Base-by-base conservation (phyloP, 1,140 invertebrate species). In the Calephelis nemesis region DNA sequence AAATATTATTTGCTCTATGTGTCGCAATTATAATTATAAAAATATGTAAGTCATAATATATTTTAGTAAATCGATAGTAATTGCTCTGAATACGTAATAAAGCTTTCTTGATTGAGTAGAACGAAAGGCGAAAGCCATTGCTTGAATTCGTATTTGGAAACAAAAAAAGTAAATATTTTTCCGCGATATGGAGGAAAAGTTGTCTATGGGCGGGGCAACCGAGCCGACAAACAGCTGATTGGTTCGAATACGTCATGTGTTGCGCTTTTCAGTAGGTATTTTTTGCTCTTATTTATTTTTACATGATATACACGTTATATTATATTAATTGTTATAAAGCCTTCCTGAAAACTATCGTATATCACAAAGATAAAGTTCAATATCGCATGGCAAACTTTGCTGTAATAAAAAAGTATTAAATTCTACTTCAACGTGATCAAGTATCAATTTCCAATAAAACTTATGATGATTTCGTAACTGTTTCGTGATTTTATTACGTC, bases 191-290 rank as follows among this genome's bases (percentile, higher is more conserved):
- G 78, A 77, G 84, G 83, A 91, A 88, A 87, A 86, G 79, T 84
- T 82, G 73, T 68, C 72, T 68, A 74, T 75, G 88, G 87, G 88
- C 87, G 87, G 85, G 81, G 86, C 85, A 77, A 76, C 63, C 74
- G 76, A 40, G 71, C 69, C 68, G 76, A 77, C 82, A 75, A 88
- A 84, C 87, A 87, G 82, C 87, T 87, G 87, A 89, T 91, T 91
- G 88, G 88, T 82, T 81, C 80, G 68, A 68, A 78, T 83, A 81
- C 74, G 75, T 76, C 82, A 84, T 87, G 88, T 88, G 84, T 87
- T 82, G 78, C 78, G 79, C 84, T 89, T 87, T 88, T 87, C 85
- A 78, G 86, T 91, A 89, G 87, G 85, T 91, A 89, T 87, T 87
- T 87, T 90, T 88, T 85, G 75, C 76, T 75, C 75, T 75, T 75